Base-by-base conservation (phyloP, 1,140 invertebrate genomes). In the Drosophila fuyamai region DNA sequence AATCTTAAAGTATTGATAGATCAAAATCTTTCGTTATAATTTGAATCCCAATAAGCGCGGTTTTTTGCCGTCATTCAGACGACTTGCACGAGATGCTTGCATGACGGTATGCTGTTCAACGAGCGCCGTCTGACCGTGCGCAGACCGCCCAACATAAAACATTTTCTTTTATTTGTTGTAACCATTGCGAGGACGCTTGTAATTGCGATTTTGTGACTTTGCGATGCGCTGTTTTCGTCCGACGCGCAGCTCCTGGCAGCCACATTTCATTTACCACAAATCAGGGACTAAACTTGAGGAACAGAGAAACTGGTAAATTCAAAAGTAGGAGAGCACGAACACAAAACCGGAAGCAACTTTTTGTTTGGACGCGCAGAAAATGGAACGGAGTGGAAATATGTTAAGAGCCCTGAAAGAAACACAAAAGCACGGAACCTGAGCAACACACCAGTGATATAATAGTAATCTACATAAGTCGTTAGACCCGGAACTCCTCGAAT, bases 131-230 rank as follows among this genome's bases (percentile, higher is more conserved):
- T 41, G 43, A 79, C n/a, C 80, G 80, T 82, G 59, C 43, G 5
- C 18, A 55, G 27, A 2, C 61, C 56, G 8, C 47, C 35, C 12
- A 57, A 61, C 60, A 68, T 68, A 79, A 74, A 82, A 82, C 81
- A 72, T 78, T 82, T 78, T 70, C 66, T 79, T 83, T 71, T 59
- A 76, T 83, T 83, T 83, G 70, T 83, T 79, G 76, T 76, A 76
- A 75, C 68, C 59, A 65, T 70, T 48, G 23, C 16, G 38, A 63
- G 54, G 75, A 83, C 76, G 70, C 70, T 77, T 79, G 58, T 65
- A 82, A 81, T 70, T 63, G 35, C 38, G 47, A 60, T 47, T 46
- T 38, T 59, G 29, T 10, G 62, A 29, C 23, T 46, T 50, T 35
- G 46, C 65, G 23, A 68, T 68, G 66, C 65, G 41, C 51, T 35